A percentile compares a stretch with the other conserved stretches of the same genome.
These are phyloP conservation scores for Blennius ocellaris DNA, from an alignment of 2,113 vertebrate species.

Conservation along the genomic window DNA sequence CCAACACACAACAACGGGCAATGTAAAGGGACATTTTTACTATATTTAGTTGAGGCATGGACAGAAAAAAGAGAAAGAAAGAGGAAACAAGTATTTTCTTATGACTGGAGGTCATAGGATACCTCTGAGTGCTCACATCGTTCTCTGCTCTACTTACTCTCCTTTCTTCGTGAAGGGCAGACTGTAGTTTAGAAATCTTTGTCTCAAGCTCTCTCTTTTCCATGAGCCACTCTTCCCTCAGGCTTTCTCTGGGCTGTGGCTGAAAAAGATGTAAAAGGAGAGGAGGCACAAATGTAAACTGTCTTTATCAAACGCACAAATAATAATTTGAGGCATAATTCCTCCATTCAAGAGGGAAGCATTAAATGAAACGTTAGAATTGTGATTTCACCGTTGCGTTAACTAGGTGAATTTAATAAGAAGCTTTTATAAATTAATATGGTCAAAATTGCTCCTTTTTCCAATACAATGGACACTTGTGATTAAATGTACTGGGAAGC, in stretches of 20 bases:
- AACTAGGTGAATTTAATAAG: too few species aligned
- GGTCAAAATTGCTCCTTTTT: too few species aligned
- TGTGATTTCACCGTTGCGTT: too few species aligned
- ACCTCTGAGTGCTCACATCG: neutral
- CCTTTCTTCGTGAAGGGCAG: conserved; percentile 80
- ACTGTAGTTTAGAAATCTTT: conserved; percentile 85
- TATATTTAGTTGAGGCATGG: neutral
- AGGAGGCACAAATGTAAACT: too few species aligned
- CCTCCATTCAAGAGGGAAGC: too few species aligned
- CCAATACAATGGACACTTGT: too few species aligned
- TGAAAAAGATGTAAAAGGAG: neutral
- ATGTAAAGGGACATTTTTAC: neutral
- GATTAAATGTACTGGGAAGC: too few species aligned
- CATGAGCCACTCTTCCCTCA: conserved; percentile 63
- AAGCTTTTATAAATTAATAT: too few species aligned
- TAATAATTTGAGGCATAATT: too few species aligned
- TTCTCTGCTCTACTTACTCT: conserved; percentile 77
- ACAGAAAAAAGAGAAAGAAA: neutral
- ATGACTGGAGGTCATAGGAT: neutral
- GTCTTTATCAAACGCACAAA: too few species aligned
- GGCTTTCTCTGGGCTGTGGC: conserved; percentile 60
- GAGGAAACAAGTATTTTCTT: neutral
- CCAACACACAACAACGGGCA: too few species aligned
- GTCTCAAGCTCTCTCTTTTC: conserved; percentile 80
- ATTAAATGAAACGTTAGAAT: too few species aligned